phyloP scores from a whole-genome alignment of 2,888 invertebrate species.

The Gastrophysa polygoni region DNA sequence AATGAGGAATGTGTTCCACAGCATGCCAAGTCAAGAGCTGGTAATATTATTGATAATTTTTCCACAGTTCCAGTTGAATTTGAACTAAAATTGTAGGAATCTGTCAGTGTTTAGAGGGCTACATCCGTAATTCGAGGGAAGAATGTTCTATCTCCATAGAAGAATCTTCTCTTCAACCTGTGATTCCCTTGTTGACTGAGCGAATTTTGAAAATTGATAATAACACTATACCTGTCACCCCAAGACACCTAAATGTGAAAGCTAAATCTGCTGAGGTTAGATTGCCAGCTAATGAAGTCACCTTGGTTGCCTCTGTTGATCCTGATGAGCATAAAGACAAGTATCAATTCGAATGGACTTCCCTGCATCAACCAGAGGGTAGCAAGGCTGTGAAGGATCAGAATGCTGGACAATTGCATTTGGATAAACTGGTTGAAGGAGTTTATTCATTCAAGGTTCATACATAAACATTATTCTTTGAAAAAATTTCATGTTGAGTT shows the following conservation, averaged over 20 bases:
- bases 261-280: constrained; percentile 75
- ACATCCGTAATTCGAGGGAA: constrained; percentile 58
- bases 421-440: constrained; percentile 85
- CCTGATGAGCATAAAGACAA: constrained; percentile 68
- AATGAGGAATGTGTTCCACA: constrained; percentile 73
- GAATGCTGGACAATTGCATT: constrained; percentile 80
- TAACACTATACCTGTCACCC: constrained; percentile 59
- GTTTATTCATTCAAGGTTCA: constrained; percentile 86
- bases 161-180: constrained; percentile 17
- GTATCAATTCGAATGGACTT: constrained; percentile 88
- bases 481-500: no score
- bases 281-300: constrained; percentile 84
- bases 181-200: constrained; percentile 18
- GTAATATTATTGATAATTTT: constrained; percentile 21
- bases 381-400: constrained; percentile 75
- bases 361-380: constrained; percentile 84
- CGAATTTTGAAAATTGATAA: constrained; percentile 31
- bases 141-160: constrained; percentile 36
- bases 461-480: constrained; percentile 7
- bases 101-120: constrained; percentile 75
- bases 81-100: constrained; percentile 59
- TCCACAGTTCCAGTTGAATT: no score
- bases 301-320: constrained; percentile 80
- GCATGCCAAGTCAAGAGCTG: constrained; percentile 62
- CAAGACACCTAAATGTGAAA: constrained; percentile 74